Base-by-base conservation (phyloP, 2,113 vertebrate species). In the Mormyrus iriodes region DNA sequence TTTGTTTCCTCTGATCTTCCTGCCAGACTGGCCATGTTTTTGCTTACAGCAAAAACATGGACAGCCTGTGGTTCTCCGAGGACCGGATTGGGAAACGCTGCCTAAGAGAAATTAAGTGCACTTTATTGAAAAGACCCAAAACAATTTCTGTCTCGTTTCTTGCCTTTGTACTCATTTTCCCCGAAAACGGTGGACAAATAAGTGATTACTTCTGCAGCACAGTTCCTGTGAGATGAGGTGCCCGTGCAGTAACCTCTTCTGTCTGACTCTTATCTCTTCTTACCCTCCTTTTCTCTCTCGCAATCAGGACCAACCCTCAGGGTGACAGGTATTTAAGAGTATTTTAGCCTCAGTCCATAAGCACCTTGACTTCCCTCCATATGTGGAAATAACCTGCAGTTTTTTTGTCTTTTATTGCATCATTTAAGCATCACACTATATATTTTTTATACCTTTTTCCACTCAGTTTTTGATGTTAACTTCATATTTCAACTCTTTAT, bases 241-340 rank as follows among this genome's bases (percentile, higher is more conserved):
- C 17, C 15, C 24, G 5, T 44, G 84, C 58, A 93, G 88, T 93
- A 90, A 46, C 89, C 79, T 94, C 94, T 94, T 94, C 94, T 94
- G 94, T 91, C 95, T 96, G 94, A 95, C 92, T 90, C 95, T 94
- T 95, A 93, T 93, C 90, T 87, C 93, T 96, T 10, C 53, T 93
- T 95, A 96, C 97, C 96, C 97, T 94, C 98, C 96, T 96, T 95
- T 84, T 96, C 95, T 97, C 96, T 96, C 96, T 96, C 96, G 96
- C 96, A 97, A 99, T 98, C 98, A 96, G 98, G 98, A 99, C 97
- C 98, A 98, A 96, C 95, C 98, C 3, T 98, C 98, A 97, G 98
- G 98, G 97, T 98, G 96, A 99, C 96, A 99, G 98, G 98, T 99
- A 99, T 95, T 94, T 96, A 94, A 96, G 91, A 94, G 82, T 94